Evolutionary conservation across 2,888 invertebrate species (phyloP).

Genomic region (Chrysodeixis includens): DNA sequence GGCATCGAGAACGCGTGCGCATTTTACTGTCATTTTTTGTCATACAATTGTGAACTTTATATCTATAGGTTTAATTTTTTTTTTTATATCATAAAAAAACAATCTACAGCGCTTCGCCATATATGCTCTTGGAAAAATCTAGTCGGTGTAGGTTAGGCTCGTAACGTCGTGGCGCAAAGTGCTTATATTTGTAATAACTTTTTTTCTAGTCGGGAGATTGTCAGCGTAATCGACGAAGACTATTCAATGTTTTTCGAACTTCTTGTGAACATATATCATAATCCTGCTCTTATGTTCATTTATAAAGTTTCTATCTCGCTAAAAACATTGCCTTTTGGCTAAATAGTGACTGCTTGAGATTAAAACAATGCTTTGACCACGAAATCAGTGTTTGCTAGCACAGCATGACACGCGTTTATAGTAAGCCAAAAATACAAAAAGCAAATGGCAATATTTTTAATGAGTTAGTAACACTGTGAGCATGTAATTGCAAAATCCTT

Average conservation of each 20-base stretch:
- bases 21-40: no score
- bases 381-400: background rate
- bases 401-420: background rate
- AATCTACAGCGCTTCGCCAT: no score
- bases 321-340: background rate
- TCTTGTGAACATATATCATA: background rate
- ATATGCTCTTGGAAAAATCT: background rate
- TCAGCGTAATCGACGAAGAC: background rate
- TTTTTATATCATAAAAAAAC: no score
- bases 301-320: background rate
- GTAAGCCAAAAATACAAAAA: background rate
- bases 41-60: no score
- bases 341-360: no score
- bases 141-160: background rate
- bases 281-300: background rate
- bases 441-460: background rate
- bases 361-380: no score
- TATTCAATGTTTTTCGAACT: background rate
- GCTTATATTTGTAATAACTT: background rate
- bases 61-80: no score
- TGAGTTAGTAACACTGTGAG: background rate
- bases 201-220: background rate
- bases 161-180: background rate
- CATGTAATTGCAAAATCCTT: no score
- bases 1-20: no score